These are phyloP conservation scores for Drosophila melanica DNA, from an alignment of 1,140 invertebrate genomes.

Conservation along the genomic window DNA sequence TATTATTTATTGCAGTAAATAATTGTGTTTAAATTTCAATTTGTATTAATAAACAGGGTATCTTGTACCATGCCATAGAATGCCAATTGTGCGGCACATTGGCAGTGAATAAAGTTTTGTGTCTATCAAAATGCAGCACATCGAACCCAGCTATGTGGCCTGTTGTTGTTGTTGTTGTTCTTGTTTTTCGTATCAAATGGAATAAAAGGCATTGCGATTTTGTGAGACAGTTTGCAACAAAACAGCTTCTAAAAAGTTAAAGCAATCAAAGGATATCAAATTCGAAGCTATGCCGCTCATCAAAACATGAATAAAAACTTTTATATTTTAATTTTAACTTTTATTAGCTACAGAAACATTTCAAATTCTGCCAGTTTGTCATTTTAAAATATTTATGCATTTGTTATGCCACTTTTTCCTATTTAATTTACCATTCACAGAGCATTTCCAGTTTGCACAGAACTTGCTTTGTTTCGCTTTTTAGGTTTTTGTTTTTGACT, in stretches of 20 bases:
- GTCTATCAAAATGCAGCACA: slow-evolving; percentile 47
- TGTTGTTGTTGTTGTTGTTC: slow-evolving; percentile 19
- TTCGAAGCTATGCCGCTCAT: background rate
- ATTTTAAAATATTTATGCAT: background rate
- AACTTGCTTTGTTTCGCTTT: slow-evolving; percentile 2
- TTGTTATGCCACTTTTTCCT: too few species aligned
- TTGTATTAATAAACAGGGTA: slow-evolving; percentile 15
- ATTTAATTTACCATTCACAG: background rate
- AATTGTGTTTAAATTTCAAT: too few species aligned
- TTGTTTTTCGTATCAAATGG: background rate
- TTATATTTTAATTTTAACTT: slow-evolving; percentile 3
- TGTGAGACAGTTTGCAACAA: slow-evolving; percentile 18
- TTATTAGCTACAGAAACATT: background rate
- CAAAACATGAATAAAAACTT: slow-evolving; percentile 7
- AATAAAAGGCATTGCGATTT: slow-evolving; percentile 16
- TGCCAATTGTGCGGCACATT: slow-evolving; percentile 12
- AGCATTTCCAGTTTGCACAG: slow-evolving; percentile 8
- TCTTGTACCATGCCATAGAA: background rate
- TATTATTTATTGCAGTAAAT: too few species aligned
- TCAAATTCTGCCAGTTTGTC: background rate
- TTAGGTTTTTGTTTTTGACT: background rate
- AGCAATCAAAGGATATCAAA: background rate
- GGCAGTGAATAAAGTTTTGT: slow-evolving; percentile 50
- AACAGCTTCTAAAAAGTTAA: slow-evolving; percentile 16
- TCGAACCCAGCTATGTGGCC: slow-evolving; percentile 35